A percentile compares a stretch with the other conserved stretches of the same genome.
Conservation (phyloP, 1,140 invertebrate genomes). For the Drosophila arizonae region DNA sequence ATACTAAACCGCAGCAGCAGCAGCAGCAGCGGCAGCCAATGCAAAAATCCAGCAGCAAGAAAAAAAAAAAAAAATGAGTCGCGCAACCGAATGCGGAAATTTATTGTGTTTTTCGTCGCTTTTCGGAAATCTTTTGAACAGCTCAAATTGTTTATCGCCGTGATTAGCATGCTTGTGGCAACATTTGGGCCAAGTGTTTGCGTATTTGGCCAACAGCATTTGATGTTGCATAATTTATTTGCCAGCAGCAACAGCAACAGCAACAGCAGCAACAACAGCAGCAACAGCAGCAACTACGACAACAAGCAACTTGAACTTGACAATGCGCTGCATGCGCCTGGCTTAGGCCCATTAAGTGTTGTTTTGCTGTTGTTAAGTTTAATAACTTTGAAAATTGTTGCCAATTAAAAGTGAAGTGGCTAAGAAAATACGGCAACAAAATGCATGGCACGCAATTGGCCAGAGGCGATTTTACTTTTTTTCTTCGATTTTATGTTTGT, state of each 20-base stretch:
- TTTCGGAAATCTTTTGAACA: constrained; percentile 71
- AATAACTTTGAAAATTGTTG: constrained; percentile 73
- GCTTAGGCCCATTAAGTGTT: constrained; percentile 60
- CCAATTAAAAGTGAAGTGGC: constrained; percentile 63
- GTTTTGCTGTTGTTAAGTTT: constrained; percentile 69
- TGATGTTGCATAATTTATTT: constrained; percentile 21
- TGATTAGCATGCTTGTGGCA: constrained; percentile 73
- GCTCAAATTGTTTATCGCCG: constrained; percentile 75
- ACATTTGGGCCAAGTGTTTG: constrained; percentile 41
- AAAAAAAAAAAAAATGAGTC: constrained; percentile 33
- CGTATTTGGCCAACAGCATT: constrained; percentile 16
- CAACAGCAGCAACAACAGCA: neutral
- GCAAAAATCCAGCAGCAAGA: constrained; percentile 20
- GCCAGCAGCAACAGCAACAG: neutral
- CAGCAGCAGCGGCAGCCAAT: constrained; percentile 27
- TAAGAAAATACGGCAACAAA: constrained; percentile 55
- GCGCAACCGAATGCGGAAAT: constrained; percentile 73
- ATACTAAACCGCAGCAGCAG: constrained; percentile 60
- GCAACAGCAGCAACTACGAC: neutral
- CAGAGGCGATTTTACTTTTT: constrained; percentile 8
- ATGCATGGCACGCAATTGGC: constrained; percentile 71
- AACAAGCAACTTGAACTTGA: constrained; percentile 72
- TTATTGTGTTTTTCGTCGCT: constrained; percentile 64
- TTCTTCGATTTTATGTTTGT: neutral
- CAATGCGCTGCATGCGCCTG: constrained; percentile 49